phyloP scores from a whole-genome alignment of 2,888 invertebrate species.

The Abscondita cerata region DNA sequence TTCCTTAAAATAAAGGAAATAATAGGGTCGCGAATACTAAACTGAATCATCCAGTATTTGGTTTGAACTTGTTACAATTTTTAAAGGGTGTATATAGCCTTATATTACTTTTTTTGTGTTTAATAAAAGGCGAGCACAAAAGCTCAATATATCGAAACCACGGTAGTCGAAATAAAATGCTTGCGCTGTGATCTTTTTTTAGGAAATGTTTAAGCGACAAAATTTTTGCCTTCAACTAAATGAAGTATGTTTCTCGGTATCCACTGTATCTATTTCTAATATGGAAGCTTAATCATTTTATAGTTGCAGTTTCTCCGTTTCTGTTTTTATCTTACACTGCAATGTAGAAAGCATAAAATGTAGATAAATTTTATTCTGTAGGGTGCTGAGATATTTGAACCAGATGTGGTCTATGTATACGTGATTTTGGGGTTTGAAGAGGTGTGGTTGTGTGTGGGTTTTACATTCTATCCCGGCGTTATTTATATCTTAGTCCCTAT shows the following conservation, averaged over 20 bases:
- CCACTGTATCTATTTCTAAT: slow-evolving; percentile 20
- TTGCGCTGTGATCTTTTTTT: slow-evolving; percentile 24
- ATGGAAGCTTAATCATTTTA: slow-evolving; percentile 13
- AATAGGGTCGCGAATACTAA: too few species aligned
- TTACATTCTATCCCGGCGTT: slow-evolving; percentile 25
- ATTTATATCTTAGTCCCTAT: slow-evolving; percentile 28
- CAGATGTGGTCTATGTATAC: slow-evolving; percentile 40
- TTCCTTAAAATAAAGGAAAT: too few species aligned
- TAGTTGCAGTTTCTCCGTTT: slow-evolving; percentile 4
- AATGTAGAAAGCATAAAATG: slow-evolving; percentile 26
- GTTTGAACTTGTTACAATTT: too few species aligned
- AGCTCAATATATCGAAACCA: slow-evolving; percentile 6
- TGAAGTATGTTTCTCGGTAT: slow-evolving; percentile 28
- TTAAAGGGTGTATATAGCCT: too few species aligned
- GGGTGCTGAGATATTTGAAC: slow-evolving; percentile 40
- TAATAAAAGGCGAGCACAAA: not conserved
- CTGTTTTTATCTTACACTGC: slow-evolving; percentile 20
- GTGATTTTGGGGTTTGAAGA: slow-evolving; percentile 39
- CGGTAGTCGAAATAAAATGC: slow-evolving; percentile 16
- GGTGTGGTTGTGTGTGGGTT: slow-evolving; percentile 32
- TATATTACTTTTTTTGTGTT: too few species aligned
- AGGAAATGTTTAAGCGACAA: slow-evolving; percentile 24
- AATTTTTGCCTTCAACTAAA: slow-evolving; percentile 21
- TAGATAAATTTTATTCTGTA: slow-evolving; percentile 38
- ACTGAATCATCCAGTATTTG: too few species aligned